Conservation (phyloP, 1,140 invertebrate genomes). For the Hyles vespertilio region DNA sequence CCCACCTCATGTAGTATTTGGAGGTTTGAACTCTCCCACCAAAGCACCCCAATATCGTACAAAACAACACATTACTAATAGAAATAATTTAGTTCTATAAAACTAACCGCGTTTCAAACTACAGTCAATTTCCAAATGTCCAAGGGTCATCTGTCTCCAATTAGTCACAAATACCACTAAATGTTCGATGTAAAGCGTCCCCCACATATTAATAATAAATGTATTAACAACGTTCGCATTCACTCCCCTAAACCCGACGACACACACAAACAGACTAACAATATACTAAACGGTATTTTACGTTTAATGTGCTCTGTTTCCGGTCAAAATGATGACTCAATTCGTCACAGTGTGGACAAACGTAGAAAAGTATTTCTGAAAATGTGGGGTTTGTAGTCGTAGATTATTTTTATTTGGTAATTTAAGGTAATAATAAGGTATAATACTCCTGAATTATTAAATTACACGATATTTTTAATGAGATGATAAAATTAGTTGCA, state of each 20-base stretch:
- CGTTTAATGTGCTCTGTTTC: slow-evolving; percentile 65
- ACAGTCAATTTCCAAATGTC: neutral
- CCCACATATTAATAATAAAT: slow-evolving; percentile 23
- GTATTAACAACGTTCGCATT: slow-evolving; percentile 51
- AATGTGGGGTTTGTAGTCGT: no score
- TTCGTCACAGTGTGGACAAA: slow-evolving; percentile 54
- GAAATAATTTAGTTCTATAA: no score
- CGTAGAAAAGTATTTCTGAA: neutral
- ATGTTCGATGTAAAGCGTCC: slow-evolving; percentile 4
- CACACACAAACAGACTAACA: slow-evolving; percentile 44
- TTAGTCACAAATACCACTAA: slow-evolving; percentile 8
- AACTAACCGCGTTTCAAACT: no score
- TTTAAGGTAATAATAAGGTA: no score
- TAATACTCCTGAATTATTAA: no score
- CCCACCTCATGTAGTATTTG: no score
- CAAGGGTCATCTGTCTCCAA: slow-evolving; percentile 11
- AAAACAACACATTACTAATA: no score
- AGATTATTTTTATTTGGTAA: no score
- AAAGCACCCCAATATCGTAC: no score
- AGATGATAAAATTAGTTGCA: no score
- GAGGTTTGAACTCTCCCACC: no score
- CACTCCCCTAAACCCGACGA: slow-evolving; percentile 27
- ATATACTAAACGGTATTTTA: slow-evolving; percentile 57
- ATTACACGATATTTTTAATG: no score
- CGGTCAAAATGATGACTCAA: slow-evolving; percentile 55